phyloP scores from a whole-genome alignment of 2,113 vertebrate genomes.

The Naja naja region DNA sequence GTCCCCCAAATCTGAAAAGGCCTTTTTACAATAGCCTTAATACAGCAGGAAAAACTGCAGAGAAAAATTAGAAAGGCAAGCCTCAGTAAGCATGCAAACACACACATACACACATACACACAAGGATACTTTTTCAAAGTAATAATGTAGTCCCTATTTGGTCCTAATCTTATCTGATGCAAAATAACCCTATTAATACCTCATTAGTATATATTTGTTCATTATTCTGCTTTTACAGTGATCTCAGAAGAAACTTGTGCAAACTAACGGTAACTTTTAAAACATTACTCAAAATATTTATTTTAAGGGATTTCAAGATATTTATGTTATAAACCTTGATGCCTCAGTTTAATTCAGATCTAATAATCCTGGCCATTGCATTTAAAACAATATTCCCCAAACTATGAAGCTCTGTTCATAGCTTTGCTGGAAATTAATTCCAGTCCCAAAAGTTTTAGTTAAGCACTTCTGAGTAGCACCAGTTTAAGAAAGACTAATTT shows the following conservation, averaged over 20 bases:
- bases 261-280: neutral
- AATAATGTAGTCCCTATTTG: neutral
- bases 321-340: neutral
- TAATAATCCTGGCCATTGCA: neutral
- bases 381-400: neutral
- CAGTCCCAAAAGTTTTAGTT: neutral
- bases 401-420: neutral
- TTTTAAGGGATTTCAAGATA: neutral
- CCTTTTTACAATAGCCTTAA: neutral
- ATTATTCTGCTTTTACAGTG: neutral
- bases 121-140: neutral
- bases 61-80: neutral
- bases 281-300: slow-evolving; percentile 3
- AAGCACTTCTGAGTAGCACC: neutral
- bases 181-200: neutral
- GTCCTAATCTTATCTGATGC: neutral
- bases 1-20: neutral
- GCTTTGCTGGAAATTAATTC: neutral
- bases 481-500: neutral
- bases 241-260: neutral
- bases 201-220: neutral
- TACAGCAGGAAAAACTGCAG: neutral
- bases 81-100: neutral
- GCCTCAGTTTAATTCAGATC: fast-evolving
- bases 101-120: neutral